Evolutionary conservation across 2,888 invertebrate species (phyloP).

Genomic region (Theretra japonica): DNA sequence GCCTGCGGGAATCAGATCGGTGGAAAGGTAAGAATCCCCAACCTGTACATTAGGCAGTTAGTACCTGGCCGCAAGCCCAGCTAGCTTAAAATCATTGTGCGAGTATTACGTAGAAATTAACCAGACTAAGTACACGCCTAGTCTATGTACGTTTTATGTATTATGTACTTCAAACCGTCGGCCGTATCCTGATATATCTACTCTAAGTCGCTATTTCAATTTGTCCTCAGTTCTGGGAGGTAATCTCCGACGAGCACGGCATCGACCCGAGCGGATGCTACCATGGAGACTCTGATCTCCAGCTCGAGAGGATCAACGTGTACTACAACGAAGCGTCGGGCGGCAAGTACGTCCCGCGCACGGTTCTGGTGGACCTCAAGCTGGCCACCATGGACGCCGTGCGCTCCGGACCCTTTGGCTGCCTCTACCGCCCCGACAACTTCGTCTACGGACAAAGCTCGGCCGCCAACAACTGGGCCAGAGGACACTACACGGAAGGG

Average conservation of each 20-base stretch:
- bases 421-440: slow-evolving; percentile 94
- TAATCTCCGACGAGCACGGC: slow-evolving; percentile 91
- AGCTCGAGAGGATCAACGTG: slow-evolving; percentile 90
- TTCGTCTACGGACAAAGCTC: slow-evolving; percentile 89
- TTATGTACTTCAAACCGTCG: too few species aligned
- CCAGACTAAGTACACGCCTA: background rate
- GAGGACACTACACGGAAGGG: slow-evolving; percentile 96
- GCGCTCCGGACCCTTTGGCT: slow-evolving; percentile 93
- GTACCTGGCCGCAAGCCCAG: background rate
- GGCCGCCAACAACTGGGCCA: slow-evolving; percentile 81
- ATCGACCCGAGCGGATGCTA: slow-evolving; percentile 89
- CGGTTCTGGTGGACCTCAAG: slow-evolving; percentile 74
- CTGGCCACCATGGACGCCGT: slow-evolving; percentile 91
- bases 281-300: slow-evolving; percentile 89
- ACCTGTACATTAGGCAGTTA: background rate
- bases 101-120: too few species aligned
- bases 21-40: slow-evolving; percentile 78
- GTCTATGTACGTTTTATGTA: background rate
- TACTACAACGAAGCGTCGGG: slow-evolving; percentile 89
- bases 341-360: slow-evolving; percentile 78
- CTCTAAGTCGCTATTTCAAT: too few species aligned
- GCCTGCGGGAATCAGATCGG: slow-evolving; percentile 87
- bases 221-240: slow-evolving; percentile 88
- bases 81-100: background rate
- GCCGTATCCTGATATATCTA: too few species aligned